A percentile compares a stretch with the other conserved stretches of the same genome.
Evolutionary conservation across 64 coral and sea anemone species (phyloP).

Genomic region (Acropora tenuis): DNA sequence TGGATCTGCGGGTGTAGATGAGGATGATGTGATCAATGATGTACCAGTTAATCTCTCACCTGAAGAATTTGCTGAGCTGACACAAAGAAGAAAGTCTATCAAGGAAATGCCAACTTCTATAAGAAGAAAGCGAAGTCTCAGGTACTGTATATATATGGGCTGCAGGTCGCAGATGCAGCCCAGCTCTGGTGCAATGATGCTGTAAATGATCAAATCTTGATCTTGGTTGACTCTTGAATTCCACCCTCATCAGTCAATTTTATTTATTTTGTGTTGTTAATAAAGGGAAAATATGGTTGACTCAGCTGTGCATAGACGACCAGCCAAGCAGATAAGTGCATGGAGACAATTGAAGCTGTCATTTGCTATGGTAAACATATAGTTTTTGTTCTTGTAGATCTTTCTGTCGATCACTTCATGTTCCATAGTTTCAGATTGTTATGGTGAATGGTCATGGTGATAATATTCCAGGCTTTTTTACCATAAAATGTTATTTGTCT

Average conservation of each 20-base stretch:
- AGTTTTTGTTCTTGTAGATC: not conserved
- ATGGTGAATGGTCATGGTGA: no score
- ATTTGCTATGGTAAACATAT: constrained; percentile 76
- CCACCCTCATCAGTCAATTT: not conserved
- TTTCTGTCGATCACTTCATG: no score
- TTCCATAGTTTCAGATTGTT: no score
- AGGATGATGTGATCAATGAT: constrained; percentile 75
- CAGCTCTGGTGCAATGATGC: no score
- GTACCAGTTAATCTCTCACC: constrained; percentile 51
- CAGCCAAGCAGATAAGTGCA: constrained; percentile 62
- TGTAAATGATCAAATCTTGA: no score
- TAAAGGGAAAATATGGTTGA: constrained; percentile 58
- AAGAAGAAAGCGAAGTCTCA: constrained; percentile 77
- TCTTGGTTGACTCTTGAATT: no score
- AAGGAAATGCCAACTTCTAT: constrained; percentile 94
- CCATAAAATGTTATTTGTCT: no score
- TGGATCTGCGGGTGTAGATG: constrained; percentile 28
- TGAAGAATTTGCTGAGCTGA: constrained; percentile 77
- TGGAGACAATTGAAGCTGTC: constrained; percentile 85
- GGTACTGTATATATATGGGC: constrained; percentile 7
- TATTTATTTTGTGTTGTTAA: not conserved
- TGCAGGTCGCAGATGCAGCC: not conserved
- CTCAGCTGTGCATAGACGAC: constrained; percentile 24
- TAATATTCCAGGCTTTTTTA: no score
- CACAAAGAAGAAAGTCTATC: constrained; percentile 65